Evolutionary conservation across 2,797 vertebrate species (phyloP).

Genomic region (Margarornis squamiger): DNA sequence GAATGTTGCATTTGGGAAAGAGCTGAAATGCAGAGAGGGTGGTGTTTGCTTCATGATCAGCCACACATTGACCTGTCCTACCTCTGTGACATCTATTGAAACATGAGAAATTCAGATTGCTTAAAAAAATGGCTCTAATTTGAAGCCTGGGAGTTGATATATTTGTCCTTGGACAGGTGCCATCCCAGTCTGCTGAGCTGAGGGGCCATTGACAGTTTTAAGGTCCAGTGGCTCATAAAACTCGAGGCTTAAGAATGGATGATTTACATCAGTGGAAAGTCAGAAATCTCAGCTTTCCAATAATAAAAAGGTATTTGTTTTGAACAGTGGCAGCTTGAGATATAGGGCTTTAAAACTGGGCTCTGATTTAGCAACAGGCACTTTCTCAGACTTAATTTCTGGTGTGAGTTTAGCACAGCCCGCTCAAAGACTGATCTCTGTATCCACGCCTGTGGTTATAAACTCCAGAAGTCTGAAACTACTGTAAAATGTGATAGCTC

Average conservation of each 20-base stretch:
- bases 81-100: neutral
- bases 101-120: neutral
- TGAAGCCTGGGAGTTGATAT: neutral
- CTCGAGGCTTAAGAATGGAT: neutral
- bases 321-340: neutral
- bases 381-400: neutral
- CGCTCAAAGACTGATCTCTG: neutral
- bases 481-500: neutral
- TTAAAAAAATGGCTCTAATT: neutral
- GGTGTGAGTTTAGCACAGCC: neutral
- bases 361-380: neutral
- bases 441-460: neutral
- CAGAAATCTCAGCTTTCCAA: neutral
- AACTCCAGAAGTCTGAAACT: neutral
- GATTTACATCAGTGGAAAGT: neutral
- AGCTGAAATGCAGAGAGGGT: neutral
- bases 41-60: neutral
- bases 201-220: slow-evolving; percentile 23
- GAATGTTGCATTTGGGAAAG: neutral
- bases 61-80: neutral
- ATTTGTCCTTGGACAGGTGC: neutral
- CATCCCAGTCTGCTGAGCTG: neutral
- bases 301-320: neutral
- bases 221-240: neutral
- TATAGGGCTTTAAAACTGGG: neutral